A percentile compares a stretch with the other conserved stretches of the same genome.
Conservation (phyloP, 2,888 invertebrate species). For the Ormyrus labotus region DNA sequence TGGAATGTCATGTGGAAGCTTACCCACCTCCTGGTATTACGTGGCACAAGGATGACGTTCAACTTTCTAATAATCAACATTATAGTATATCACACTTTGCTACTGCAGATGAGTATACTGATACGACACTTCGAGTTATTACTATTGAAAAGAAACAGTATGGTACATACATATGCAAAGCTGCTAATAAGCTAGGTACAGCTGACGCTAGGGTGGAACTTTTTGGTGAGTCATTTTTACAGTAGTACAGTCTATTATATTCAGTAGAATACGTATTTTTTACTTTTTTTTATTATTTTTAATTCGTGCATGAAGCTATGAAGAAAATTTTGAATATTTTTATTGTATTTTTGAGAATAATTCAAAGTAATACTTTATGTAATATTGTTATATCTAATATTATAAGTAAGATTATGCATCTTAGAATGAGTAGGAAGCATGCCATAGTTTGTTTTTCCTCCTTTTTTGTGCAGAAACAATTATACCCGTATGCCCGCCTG, state of each 20-base stretch:
- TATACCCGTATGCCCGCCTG: conserved; percentile 94
- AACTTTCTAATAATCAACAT: conserved; percentile 92
- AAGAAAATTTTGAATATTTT: no score
- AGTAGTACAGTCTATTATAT: no score
- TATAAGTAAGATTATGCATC: background rate
- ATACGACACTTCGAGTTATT: conserved; percentile 91
- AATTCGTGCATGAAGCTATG: no score
- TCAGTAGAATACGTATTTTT: no score
- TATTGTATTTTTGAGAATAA: no score
- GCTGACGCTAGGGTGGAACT: conserved; percentile 88
- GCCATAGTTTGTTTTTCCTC: conserved; percentile 68
- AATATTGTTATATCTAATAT: no score
- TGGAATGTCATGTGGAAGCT: conserved; percentile 96
- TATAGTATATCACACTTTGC: conserved; percentile 94
- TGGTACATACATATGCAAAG: conserved; percentile 90
- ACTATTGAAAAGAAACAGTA: conserved; percentile 94
- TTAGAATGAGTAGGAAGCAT: conserved; percentile 67
- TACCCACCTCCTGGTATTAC: conserved; percentile 95
- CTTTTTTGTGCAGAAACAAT: conserved; percentile 85
- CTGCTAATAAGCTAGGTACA: conserved; percentile 90
- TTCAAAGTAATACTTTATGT: no score
- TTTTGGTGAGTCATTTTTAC: conserved; percentile 81
- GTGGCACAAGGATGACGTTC: conserved; percentile 91
- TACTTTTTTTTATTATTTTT: no score
- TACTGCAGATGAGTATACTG: conserved; percentile 93